Conservation (phyloP, 2,797 vertebrate species). For the Myiothlypis coronata region DNA sequence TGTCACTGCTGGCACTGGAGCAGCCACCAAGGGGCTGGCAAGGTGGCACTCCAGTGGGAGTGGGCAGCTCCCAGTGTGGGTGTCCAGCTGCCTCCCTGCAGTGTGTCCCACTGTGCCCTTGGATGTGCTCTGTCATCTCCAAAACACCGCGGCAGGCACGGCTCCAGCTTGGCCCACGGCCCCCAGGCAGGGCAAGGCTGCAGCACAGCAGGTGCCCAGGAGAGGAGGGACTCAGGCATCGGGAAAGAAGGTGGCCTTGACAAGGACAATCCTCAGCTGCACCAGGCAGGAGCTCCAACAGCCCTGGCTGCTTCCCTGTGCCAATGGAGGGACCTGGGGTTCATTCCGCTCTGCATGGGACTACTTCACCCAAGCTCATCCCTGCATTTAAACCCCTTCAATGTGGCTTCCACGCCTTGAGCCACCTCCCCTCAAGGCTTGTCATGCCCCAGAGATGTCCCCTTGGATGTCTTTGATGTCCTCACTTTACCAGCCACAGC, state of each 20-base stretch:
- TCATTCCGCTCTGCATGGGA: accelerated
- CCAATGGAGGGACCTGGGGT: neutral
- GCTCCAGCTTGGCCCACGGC: neutral
- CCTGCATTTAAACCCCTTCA: neutral
- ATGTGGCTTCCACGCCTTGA: neutral
- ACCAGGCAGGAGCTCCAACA: neutral
- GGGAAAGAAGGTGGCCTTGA: neutral
- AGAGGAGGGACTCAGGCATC: neutral
- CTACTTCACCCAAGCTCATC: neutral
- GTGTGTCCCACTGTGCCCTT: neutral
- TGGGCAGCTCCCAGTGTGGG: neutral
- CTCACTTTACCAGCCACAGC: neutral
- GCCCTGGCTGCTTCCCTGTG: neutral
- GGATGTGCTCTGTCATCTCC: neutral
- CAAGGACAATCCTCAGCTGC: neutral
- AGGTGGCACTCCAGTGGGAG: neutral
- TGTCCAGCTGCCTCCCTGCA: neutral
- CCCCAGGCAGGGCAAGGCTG: neutral
- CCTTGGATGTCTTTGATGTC: neutral
- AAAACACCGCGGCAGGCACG: neutral
- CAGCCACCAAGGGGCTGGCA: neutral
- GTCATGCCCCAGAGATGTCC: neutral
- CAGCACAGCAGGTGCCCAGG: neutral
- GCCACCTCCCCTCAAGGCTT: neutral
- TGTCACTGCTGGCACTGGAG: neutral